Percentiles rank a stretch among this genome's conserved stretches.
phyloP scores from a whole-genome alignment of 1,140 invertebrate species.

The Drosophila pectinifera region DNA sequence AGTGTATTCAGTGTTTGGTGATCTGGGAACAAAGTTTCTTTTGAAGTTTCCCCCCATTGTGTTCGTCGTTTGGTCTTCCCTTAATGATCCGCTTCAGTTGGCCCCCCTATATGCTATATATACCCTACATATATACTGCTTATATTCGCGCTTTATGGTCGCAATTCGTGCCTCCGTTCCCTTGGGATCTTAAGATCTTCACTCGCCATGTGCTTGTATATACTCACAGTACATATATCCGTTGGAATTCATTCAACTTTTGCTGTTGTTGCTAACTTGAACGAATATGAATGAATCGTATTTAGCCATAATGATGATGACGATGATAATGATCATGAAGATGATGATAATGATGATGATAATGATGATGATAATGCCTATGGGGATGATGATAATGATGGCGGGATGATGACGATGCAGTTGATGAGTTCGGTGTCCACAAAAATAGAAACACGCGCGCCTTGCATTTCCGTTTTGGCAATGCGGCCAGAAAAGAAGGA shows the following conservation, averaged over 20 bases:
- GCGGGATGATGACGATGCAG: slow-evolving; percentile 43
- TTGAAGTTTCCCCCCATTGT: slow-evolving; percentile 36
- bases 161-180: slow-evolving; percentile 46
- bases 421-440: slow-evolving; percentile 52
- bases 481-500: not conserved
- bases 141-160: slow-evolving; percentile 17
- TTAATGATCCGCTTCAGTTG: slow-evolving; percentile 43
- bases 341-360: slow-evolving; percentile 27
- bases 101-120: slow-evolving; percentile 5
- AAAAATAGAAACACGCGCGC: slow-evolving; percentile 71
- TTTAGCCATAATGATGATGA: slow-evolving; percentile 25
- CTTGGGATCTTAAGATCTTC: slow-evolving; percentile 10
- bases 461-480: slow-evolving; percentile 81
- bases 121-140: not conserved
- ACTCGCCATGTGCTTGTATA: not conserved
- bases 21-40: not conserved
- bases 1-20: slow-evolving; percentile 25
- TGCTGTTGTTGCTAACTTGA: slow-evolving; percentile 35
- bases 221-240: slow-evolving; percentile 3
- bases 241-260: slow-evolving; percentile 79
- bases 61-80: slow-evolving; percentile 18
- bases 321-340: slow-evolving; percentile 7
- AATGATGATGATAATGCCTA: slow-evolving; percentile 25
- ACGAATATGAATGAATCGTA: slow-evolving; percentile 66
- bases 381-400: slow-evolving; percentile 35